Conservation (phyloP, 2,113 vertebrate genomes). For the Scopus umbretta region DNA sequence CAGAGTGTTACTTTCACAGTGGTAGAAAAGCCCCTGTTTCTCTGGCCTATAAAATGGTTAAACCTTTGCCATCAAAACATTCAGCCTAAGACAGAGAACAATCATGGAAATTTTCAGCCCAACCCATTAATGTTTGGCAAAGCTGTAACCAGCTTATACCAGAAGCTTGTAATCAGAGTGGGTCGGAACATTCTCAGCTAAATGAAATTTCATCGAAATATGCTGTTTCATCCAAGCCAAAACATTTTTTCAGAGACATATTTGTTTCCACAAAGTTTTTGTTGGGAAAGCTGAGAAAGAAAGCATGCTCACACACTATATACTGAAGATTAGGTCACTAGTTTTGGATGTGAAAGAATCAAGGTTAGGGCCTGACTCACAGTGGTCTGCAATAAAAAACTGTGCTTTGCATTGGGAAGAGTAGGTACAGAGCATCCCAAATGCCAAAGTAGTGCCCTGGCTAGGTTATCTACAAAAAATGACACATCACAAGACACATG, state of each 20-base stretch:
- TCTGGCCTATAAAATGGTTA: not conserved
- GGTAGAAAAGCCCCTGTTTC: not conserved
- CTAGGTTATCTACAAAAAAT: not conserved
- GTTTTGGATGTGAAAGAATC: not conserved
- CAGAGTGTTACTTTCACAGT: not conserved
- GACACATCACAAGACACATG: not conserved
- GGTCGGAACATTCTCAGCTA: not conserved
- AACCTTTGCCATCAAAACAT: not conserved
- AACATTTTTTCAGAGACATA: not conserved
- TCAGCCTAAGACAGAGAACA: not conserved
- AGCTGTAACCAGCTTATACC: not conserved
- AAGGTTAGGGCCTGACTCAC: not conserved
- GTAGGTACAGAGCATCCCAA: not conserved
- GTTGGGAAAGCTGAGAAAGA: not conserved
- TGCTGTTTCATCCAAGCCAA: not conserved
- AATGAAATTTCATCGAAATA: constrained; percentile 46
- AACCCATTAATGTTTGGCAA: not conserved
- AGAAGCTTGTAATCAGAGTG: constrained; percentile 13
- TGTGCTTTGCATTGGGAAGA: not conserved
- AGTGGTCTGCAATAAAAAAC: not conserved
- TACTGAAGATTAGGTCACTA: not conserved
- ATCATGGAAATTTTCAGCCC: not conserved
- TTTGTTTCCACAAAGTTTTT: constrained; percentile 21
- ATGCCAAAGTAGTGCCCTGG: not conserved
- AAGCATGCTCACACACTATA: not conserved